These are phyloP conservation scores for Botia kubotai DNA, from an alignment of 2,797 vertebrate species.

Conservation along the genomic window DNA sequence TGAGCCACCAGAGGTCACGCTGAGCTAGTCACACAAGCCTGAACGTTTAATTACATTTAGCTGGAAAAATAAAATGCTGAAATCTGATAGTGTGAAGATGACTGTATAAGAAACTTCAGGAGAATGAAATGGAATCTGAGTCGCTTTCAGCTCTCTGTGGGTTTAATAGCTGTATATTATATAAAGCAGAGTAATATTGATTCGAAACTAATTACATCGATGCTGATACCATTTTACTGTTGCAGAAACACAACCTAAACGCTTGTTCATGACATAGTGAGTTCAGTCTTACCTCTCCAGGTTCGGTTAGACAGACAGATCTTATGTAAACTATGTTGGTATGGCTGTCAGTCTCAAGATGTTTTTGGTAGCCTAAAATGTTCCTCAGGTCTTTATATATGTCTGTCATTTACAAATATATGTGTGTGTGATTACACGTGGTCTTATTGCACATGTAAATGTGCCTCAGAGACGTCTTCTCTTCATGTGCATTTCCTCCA, in stretches of 20 bases:
- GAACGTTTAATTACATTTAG: constrained; percentile 60
- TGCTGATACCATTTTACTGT: neutral
- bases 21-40: constrained; percentile 59
- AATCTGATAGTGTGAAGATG: constrained; percentile 46
- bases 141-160: constrained; percentile 1
- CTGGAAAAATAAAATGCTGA: constrained; percentile 47
- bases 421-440: constrained; percentile 27
- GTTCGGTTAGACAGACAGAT: too few species aligned
- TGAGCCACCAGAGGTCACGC: constrained; percentile 52
- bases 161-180: neutral
- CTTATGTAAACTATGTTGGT: constrained; percentile 5
- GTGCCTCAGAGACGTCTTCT: constrained; percentile 48
- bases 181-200: constrained; percentile 11
- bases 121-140: constrained; percentile 22
- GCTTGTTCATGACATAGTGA: too few species aligned
- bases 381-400: neutral
- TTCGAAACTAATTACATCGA: constrained; percentile 13
- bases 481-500: constrained; percentile 28
- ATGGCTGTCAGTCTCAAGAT: neutral
- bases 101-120: constrained; percentile 25
- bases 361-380: neutral
- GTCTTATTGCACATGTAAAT: constrained; percentile 6
- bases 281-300: neutral
- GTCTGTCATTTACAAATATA: neutral
- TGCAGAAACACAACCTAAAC: constrained; percentile 8